Base-by-base conservation (phyloP, 2,797 vertebrate species). In the Rhinichthys osculus region DNA sequence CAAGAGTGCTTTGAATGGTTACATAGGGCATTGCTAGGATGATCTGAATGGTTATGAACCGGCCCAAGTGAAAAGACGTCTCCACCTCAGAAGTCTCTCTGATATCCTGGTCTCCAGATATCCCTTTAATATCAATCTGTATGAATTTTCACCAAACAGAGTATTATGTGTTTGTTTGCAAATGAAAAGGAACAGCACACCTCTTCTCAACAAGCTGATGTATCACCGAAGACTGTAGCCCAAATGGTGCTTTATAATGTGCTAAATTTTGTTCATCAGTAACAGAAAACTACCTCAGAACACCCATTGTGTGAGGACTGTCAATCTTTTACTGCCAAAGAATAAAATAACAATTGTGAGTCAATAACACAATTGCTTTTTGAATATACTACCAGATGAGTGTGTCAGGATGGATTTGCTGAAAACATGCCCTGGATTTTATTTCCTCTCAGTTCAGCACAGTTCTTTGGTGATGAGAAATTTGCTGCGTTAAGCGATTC, bases 401-500 rank as follows among this genome's bases (percentile, higher is more conserved):
- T 40, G 66, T 27, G 21, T 19, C 82, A 85, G 66, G 35, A 78
- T 19, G 42, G 33, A 30, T 76, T 88, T 67, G 84, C 66, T 90
- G 85, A 90, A 92, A 93, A 93, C 91, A 93, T 82, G 90, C 85
- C 82, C 87, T 87, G 86, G 89, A 87, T 89, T 86, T 77, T 88
- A 90, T 93, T 92, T 91, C 91, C 89, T 92, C 86, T 92, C 91
- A 90, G 90, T 91, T 79, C 74, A 44, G 90, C 76, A 84, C 88
- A 90, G 89, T 86, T 90, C 85, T 90, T 89, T 79, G 81, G 79
- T 91, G 89, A 93, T 92, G 62, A 83, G 86, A 91, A 88, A 92
- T 88, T 78, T 91, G 92, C 91, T 90, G 90, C 1, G 82, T 87
- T 90, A 90, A 92, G 92, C 91, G 91, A 91, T 89, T 92, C 81